Evolutionary conservation across 2,113 vertebrate species (phyloP).

Genomic region (Polypterus senegalus): DNA sequence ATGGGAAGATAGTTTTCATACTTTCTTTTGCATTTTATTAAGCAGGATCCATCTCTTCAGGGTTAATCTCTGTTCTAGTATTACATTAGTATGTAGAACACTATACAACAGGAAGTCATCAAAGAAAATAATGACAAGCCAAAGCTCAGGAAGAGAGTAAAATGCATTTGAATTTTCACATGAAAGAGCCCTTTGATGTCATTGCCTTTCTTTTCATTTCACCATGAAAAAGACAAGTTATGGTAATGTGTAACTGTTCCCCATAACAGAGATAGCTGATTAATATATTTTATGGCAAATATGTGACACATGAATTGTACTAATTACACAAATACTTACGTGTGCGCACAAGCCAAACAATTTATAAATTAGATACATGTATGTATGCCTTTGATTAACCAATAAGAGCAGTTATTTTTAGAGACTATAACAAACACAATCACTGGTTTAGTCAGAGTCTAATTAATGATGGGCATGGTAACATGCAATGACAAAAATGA

Average conservation of each 20-base stretch:
- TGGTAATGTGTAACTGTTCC: not conserved
- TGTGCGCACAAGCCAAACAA: too few relatives aligned
- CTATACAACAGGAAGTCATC: not conserved
- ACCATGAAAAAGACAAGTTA: not conserved
- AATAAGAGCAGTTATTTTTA: too few relatives aligned
- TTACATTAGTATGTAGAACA: slow-evolving; percentile 2
- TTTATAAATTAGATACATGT: too few relatives aligned
- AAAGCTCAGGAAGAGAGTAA: not conserved
- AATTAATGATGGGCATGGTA: too few relatives aligned
- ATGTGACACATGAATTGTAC: too few relatives aligned
- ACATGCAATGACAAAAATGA: too few relatives aligned
- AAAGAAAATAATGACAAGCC: not conserved
- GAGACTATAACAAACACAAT: too few relatives aligned
- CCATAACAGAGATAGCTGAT: not conserved
- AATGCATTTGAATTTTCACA: not conserved
- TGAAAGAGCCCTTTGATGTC: not conserved
- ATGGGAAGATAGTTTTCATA: too few relatives aligned
- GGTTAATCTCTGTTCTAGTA: not conserved
- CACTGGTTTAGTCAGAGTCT: too few relatives aligned
- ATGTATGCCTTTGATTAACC: too few relatives aligned
- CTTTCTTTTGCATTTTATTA: too few relatives aligned
- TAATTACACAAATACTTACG: too few relatives aligned
- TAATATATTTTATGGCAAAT: not conserved
- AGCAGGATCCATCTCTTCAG: not conserved
- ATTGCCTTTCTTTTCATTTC: not conserved